phyloP scores from a whole-genome alignment of 2,888 invertebrate species.

The Prostheceraeus crozeri region DNA sequence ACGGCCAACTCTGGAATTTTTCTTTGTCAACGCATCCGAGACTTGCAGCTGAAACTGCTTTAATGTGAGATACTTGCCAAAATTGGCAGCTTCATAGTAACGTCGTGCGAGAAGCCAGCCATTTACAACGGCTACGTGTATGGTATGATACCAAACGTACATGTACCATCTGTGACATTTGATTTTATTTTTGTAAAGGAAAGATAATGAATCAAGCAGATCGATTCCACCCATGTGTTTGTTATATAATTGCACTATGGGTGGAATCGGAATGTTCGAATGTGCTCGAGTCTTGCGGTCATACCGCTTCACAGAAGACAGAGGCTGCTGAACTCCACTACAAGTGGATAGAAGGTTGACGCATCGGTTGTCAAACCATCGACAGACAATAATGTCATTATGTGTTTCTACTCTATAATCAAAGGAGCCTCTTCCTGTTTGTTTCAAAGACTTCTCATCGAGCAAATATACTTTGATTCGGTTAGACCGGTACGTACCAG shows the following conservation, averaged over 20 bases:
- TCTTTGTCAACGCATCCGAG: too few relatives aligned
- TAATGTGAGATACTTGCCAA: too few relatives aligned
- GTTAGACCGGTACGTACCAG: slow-evolving; percentile 10
- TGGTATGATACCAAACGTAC: too few relatives aligned
- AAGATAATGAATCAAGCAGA: too few relatives aligned
- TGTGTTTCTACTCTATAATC: slow-evolving; percentile 11
- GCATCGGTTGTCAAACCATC: slow-evolving; percentile 22
- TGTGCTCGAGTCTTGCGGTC: neutral
- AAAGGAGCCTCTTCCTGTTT: neutral
- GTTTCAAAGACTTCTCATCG: slow-evolving; percentile 2
- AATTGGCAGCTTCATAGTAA: too few relatives aligned
- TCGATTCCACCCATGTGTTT: slow-evolving; percentile 18
- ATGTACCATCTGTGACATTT: too few relatives aligned
- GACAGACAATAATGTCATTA: slow-evolving; percentile 3
- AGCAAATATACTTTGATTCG: neutral
- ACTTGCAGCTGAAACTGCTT: too few relatives aligned
- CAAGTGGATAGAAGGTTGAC: slow-evolving; percentile 12
- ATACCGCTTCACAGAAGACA: slow-evolving; percentile 10
- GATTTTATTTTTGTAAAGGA: too few relatives aligned
- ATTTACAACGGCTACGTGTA: too few relatives aligned
- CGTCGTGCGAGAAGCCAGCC: too few relatives aligned
- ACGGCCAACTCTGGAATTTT: too few relatives aligned
- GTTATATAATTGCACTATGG: neutral
- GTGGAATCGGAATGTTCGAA: neutral
- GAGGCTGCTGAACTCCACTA: slow-evolving; percentile 12